Conservation (phyloP, 37 sponge, comb jelly and placozoan species). For the Theonella swinhoei region DNA sequence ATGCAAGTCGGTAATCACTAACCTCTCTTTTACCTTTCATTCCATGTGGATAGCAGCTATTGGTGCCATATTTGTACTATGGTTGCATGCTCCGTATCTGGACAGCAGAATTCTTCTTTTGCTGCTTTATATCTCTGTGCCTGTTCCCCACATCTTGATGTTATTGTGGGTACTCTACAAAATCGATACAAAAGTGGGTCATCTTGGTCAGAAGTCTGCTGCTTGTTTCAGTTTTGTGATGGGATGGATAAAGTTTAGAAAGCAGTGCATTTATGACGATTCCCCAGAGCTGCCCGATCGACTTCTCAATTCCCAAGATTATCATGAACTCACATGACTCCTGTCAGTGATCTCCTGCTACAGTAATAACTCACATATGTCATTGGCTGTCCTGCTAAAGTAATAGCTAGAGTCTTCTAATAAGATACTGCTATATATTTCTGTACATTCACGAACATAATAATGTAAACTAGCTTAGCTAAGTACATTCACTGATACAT, state of each 20-base stretch:
- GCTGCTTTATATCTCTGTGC: neutral
- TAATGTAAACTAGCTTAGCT: too few relatives aligned
- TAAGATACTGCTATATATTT: too few relatives aligned
- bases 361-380: too few relatives aligned
- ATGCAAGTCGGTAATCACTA: neutral
- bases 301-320: neutral
- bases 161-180: neutral
- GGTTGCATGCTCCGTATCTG: neutral
- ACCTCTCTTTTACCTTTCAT: neutral
- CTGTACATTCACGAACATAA: too few relatives aligned
- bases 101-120: too few relatives aligned
- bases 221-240: neutral
- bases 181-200: neutral
- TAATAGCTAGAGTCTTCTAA: too few relatives aligned
- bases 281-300: neutral
- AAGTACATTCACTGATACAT: too few relatives aligned
- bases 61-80: neutral
- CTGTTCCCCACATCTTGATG: neutral
- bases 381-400: too few relatives aligned
- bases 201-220: neutral
- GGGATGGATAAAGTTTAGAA: neutral
- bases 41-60: neutral
- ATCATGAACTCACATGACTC: too few relatives aligned
- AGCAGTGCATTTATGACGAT: neutral
- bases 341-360: too few relatives aligned